Conservation (phyloP, 1,140 invertebrate species). For the Neodiprion fabricii region DNA sequence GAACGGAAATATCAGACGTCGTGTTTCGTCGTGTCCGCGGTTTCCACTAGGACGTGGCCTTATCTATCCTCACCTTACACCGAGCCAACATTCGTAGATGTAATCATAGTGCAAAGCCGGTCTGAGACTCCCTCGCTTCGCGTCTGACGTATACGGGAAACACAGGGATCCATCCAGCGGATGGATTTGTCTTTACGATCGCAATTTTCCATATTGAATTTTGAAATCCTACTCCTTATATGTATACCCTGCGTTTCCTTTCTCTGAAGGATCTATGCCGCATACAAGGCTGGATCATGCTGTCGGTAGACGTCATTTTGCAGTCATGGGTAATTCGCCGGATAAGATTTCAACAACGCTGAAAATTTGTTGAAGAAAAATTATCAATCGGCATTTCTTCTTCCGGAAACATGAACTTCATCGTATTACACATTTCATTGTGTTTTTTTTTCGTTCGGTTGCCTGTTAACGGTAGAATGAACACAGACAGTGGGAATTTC, state of each 20-base stretch:
- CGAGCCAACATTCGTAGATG: constrained; percentile 9
- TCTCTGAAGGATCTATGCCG: background rate
- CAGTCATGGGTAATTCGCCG: too few relatives aligned
- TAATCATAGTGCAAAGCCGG: constrained; percentile 10
- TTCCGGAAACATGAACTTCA: too few relatives aligned
- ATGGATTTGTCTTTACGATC: constrained; percentile 10
- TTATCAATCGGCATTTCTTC: too few relatives aligned
- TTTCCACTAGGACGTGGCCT: background rate
- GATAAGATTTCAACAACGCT: too few relatives aligned
- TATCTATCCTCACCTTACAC: background rate
- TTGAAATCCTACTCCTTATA: background rate
- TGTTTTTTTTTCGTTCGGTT: too few relatives aligned
- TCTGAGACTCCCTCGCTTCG: constrained; percentile 1
- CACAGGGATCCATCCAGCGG: background rate
- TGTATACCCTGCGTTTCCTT: background rate
- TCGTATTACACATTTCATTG: too few relatives aligned
- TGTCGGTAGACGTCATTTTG: too few relatives aligned
- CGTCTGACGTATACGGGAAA: background rate
- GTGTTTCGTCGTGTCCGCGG: constrained; percentile 3
- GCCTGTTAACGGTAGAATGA: background rate
- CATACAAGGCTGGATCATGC: too few relatives aligned
- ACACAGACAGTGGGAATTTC: background rate
- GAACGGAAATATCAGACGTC: constrained; percentile 5
- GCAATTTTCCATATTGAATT: constrained; percentile 15
- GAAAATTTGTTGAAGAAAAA: too few relatives aligned